phyloP scores from a whole-genome alignment of 2,888 invertebrate species.

The Syrphus vitripennis region DNA sequence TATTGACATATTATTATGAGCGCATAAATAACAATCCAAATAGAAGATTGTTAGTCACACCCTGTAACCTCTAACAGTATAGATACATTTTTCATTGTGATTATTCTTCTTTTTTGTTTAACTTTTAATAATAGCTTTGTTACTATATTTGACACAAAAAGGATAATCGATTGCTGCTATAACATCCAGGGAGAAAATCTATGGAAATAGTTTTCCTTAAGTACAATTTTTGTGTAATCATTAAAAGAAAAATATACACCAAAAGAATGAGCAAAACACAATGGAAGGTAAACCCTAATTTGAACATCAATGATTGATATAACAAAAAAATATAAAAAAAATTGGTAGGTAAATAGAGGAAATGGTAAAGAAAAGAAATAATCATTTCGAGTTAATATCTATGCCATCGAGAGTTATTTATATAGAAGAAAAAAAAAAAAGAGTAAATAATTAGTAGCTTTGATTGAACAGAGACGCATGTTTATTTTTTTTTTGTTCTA shows the following conservation, averaged over 20 bases:
- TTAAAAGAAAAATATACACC: conserved; percentile 35
- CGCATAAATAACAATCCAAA: too few species aligned
- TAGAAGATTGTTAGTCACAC: too few species aligned
- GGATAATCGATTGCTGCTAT: conserved; percentile 41
- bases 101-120: background rate
- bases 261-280: conserved; percentile 38
- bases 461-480: conserved; percentile 51
- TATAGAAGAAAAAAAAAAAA: conserved; percentile 31
- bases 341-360: background rate
- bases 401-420: background rate
- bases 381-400: conserved; percentile 34
- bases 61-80: background rate
- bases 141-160: background rate
- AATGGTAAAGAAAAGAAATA: conserved; percentile 31
- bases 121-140: background rate
- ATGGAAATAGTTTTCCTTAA: conserved; percentile 37
- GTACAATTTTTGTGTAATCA: conserved; percentile 31
- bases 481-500: conserved; percentile 29
- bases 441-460: conserved; percentile 55
- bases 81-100: background rate
- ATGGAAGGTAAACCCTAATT: conserved; percentile 31
- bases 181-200: background rate
- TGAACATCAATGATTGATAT: conserved; percentile 42
- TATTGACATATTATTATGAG: too few species aligned
- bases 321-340: conserved; percentile 3